Percentiles rank a stretch among this genome's conserved stretches.
These are phyloP conservation scores for Aspidoscelis tigris DNA, from an alignment of 2,113 vertebrate species.

Conservation along the genomic window DNA sequence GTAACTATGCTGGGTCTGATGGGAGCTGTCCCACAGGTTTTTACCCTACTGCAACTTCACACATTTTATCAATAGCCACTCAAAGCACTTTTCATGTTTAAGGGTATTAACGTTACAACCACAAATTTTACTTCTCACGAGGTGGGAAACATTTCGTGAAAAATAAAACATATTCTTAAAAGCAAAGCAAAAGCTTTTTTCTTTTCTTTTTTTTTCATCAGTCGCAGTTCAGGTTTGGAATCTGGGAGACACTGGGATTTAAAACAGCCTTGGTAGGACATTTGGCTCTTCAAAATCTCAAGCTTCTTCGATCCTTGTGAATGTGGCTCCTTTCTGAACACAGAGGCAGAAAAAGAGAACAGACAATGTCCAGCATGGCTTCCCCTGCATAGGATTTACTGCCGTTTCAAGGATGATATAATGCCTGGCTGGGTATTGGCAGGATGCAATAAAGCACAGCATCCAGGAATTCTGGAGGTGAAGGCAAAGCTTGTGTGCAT, in stretches of 20 bases:
- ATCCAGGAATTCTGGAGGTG: background rate
- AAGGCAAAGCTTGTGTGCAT: background rate
- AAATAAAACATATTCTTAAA: background rate
- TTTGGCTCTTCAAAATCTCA: background rate
- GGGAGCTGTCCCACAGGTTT: background rate
- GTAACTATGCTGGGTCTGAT: background rate
- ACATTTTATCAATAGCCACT: background rate
- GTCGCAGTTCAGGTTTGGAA: background rate
- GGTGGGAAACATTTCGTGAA: fast-evolving
- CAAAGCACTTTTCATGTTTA: background rate
- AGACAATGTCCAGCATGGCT: conserved; percentile 11
- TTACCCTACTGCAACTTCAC: background rate
- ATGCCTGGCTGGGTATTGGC: conserved; percentile 2
- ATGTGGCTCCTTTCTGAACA: conserved; percentile 15
- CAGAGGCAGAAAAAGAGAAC: background rate
- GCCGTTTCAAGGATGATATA: background rate
- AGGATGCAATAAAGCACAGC: conserved; percentile 3
- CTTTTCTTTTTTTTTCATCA: no score
- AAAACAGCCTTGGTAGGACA: background rate
- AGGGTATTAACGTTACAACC: background rate
- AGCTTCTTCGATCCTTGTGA: background rate
- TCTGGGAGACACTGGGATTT: background rate
- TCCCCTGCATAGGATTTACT: conserved; percentile 32
- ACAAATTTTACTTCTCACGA: background rate
- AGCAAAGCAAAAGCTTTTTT: background rate